Conservation (phyloP, 2,113 vertebrate species). For the Tautogolabrus adspersus region DNA sequence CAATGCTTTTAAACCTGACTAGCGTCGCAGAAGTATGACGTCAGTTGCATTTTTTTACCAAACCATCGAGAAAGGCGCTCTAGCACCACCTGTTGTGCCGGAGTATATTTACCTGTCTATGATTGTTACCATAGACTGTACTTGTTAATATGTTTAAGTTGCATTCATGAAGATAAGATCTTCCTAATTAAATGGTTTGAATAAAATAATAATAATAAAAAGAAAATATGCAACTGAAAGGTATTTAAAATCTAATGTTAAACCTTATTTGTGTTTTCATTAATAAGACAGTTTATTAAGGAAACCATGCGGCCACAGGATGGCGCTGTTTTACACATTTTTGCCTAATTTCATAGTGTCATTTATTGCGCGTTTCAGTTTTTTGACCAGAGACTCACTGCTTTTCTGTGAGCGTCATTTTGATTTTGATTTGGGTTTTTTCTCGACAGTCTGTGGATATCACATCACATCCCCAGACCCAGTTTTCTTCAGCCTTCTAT, state of each 20-base stretch:
- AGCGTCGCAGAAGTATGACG: constrained; percentile 46
- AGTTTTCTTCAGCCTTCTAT: background rate
- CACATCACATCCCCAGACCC: constrained; percentile 2
- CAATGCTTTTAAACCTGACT: background rate
- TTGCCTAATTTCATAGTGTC: background rate
- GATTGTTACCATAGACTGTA: no score
- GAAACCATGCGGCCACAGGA: background rate
- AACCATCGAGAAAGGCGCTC: background rate
- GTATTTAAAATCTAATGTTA: no score
- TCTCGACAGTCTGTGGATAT: constrained; percentile 5
- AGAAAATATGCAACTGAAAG: no score
- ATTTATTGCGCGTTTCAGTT: background rate
- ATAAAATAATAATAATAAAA: no score
- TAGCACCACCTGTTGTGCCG: constrained; percentile 18
- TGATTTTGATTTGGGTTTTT: constrained; percentile 24
- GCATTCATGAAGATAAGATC: no score
- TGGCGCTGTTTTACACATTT: constrained; percentile 22
- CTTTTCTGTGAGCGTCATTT: constrained; percentile 9
- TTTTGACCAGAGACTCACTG: background rate
- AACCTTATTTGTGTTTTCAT: no score
- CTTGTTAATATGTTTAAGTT: no score
- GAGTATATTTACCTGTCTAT: background rate
- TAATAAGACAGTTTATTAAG: no score
- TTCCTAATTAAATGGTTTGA: no score
- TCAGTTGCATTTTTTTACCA: background rate